Percentiles rank a stretch among this genome's conserved stretches.
phyloP scores from a whole-genome alignment of 1,140 invertebrate species.

The Sycophaga agraensis region DNA sequence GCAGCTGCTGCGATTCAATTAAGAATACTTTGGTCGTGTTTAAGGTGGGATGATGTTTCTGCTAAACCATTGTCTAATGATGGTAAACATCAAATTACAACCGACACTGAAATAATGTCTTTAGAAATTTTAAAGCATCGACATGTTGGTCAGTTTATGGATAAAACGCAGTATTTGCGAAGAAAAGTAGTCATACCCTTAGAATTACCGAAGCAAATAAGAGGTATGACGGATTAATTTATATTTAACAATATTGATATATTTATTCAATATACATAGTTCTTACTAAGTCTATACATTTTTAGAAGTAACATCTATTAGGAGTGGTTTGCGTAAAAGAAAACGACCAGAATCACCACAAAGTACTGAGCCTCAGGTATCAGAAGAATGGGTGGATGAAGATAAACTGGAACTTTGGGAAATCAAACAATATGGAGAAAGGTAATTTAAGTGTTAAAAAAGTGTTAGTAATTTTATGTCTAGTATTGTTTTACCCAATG shows the following conservation, averaged over 20 bases:
- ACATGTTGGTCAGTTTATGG: constrained; percentile 83
- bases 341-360: constrained; percentile 88
- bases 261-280: not conserved
- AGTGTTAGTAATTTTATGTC: not conserved
- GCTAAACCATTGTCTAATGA: constrained; percentile 80
- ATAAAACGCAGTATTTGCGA: constrained; percentile 89
- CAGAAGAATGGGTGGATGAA: constrained; percentile 95
- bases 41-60: constrained; percentile 95
- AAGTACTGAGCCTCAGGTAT: constrained; percentile 85
- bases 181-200: constrained; percentile 92
- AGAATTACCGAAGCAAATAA: constrained; percentile 87
- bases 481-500: constrained; percentile 8
- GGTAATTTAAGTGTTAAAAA: constrained; percentile 53
- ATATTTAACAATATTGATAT: constrained; percentile 1
- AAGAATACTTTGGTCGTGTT: constrained; percentile 87
- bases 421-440: constrained; percentile 93
- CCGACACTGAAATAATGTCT: constrained; percentile 94
- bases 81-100: constrained; percentile 93
- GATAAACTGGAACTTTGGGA: constrained; percentile 96
- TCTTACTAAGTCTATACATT: constrained; percentile 11
- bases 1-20: constrained; percentile 86
- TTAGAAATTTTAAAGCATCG: constrained; percentile 88
- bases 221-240: constrained; percentile 61
- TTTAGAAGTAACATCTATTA: constrained; percentile 87
- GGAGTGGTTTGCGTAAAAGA: constrained; percentile 88